These are phyloP conservation scores for Heterocephalus glaber DNA, from an alignment of 2,113 vertebrate genomes.

Conservation along the genomic window DNA sequence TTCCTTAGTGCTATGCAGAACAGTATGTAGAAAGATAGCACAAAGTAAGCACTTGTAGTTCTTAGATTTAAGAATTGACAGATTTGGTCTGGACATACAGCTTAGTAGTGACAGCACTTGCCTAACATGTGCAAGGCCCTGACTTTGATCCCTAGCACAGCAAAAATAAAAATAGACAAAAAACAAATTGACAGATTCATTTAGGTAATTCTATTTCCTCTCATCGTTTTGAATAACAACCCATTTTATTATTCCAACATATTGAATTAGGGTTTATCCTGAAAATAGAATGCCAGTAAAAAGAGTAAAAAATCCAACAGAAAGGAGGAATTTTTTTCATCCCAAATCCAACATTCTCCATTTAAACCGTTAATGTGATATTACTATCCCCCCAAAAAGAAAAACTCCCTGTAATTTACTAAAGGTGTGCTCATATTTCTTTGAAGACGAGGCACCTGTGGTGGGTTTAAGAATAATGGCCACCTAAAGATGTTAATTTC, in stretches of 20 bases:
- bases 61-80: neutral
- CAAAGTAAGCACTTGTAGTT: slow-evolving; percentile 16
- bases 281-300: slow-evolving; percentile 17
- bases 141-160: neutral
- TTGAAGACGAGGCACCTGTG: slow-evolving; percentile 5
- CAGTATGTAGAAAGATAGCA: neutral
- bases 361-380: neutral
- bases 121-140: neutral
- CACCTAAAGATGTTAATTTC: neutral
- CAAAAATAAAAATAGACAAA: neutral
- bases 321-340: slow-evolving; percentile 19
- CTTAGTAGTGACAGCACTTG: neutral
- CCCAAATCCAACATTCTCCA: neutral
- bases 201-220: neutral
- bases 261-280: slow-evolving; percentile 20
- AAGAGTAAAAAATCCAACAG: slow-evolving; percentile 35
- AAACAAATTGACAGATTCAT: neutral
- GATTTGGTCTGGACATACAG: neutral
- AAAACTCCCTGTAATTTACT: neutral
- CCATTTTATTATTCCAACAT: neutral
- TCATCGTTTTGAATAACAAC: slow-evolving; percentile 9
- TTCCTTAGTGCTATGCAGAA: slow-evolving; percentile 19
- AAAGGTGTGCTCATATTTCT: neutral
- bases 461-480: slow-evolving; percentile 1
- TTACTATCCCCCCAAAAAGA: too few relatives aligned